Conservation (phyloP, 2,797 vertebrate species). For the Danio choprae region DNA sequence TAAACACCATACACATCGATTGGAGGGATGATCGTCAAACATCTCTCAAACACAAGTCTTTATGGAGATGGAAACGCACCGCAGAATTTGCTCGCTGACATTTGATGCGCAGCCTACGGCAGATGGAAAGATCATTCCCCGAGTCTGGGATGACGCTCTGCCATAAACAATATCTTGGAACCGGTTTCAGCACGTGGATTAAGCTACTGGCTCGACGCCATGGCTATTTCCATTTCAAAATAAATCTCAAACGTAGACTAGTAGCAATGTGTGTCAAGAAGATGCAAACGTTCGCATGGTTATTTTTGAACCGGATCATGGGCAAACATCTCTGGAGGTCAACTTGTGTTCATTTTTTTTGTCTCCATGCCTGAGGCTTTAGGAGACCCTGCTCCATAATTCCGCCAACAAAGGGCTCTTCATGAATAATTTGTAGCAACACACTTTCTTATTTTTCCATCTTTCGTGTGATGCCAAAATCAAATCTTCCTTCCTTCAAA, state of each 20-base stretch:
- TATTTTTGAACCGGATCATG: background rate
- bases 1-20: slow-evolving; percentile 38
- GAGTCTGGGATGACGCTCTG: slow-evolving; percentile 18
- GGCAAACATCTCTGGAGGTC: background rate
- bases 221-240: slow-evolving; percentile 25
- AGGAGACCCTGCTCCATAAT: background rate
- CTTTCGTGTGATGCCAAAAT: slow-evolving; percentile 19
- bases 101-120: slow-evolving; percentile 20
- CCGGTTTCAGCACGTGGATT: slow-evolving; percentile 26
- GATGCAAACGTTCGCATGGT: background rate
- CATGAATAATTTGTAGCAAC: background rate
- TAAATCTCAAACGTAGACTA: slow-evolving; percentile 11
- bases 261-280: background rate
- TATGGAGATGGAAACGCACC: slow-evolving; percentile 22
- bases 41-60: slow-evolving; percentile 21
- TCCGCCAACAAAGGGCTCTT: background rate
- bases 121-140: slow-evolving; percentile 37
- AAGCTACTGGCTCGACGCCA: background rate
- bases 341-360: background rate
- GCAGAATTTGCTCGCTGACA: slow-evolving; percentile 22
- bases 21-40: slow-evolving; percentile 20
- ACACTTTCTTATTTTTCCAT: background rate
- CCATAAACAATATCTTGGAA: slow-evolving; percentile 31
- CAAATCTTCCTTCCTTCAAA: background rate
- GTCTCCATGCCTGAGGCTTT: background rate